These are phyloP conservation scores for Melolontha melolontha DNA, from an alignment of 2,888 invertebrate genomes.

Conservation along the genomic window DNA sequence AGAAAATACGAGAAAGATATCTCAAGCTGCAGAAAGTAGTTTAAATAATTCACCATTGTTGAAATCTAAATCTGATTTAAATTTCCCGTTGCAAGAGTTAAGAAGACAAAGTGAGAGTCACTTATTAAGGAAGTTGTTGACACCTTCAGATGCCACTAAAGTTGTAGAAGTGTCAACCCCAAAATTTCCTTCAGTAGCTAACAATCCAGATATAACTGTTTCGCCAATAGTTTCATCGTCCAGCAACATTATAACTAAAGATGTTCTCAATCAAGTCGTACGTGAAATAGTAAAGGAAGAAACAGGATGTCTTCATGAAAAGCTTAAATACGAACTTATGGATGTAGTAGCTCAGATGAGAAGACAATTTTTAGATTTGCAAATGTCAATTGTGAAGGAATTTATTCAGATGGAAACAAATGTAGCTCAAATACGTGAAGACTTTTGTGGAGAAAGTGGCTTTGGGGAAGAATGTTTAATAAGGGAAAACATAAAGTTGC, in stretches of 20 bases:
- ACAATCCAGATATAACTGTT: not conserved
- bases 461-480: conserved; percentile 66
- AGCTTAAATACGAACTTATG: conserved; percentile 53
- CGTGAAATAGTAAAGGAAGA: not conserved
- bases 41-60: not conserved
- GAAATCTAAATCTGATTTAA: conserved; percentile 7
- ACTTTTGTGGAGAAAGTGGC: conserved; percentile 55
- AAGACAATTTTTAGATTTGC: conserved; percentile 56
- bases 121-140: not conserved
- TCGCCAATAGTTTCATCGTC: conserved; percentile 26
- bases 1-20: conserved; percentile 44
- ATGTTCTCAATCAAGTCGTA: not conserved
- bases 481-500: conserved; percentile 68
- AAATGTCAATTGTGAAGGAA: conserved; percentile 59
- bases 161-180: conserved; percentile 39
- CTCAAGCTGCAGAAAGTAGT: conserved; percentile 26
- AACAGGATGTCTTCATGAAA: conserved; percentile 47
- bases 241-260: not conserved
- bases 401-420: conserved; percentile 58
- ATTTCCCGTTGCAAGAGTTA: conserved; percentile 5
- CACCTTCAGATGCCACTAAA: not conserved
- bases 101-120: conserved; percentile 8
- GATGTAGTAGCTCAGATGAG: conserved; percentile 54
- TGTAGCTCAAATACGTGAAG: conserved; percentile 52
- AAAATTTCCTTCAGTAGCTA: conserved; percentile 21